A percentile compares a stretch with the other conserved stretches of the same genome.
phyloP scores from a whole-genome alignment of 2,797 vertebrate species.

The Acanthornis magna region DNA sequence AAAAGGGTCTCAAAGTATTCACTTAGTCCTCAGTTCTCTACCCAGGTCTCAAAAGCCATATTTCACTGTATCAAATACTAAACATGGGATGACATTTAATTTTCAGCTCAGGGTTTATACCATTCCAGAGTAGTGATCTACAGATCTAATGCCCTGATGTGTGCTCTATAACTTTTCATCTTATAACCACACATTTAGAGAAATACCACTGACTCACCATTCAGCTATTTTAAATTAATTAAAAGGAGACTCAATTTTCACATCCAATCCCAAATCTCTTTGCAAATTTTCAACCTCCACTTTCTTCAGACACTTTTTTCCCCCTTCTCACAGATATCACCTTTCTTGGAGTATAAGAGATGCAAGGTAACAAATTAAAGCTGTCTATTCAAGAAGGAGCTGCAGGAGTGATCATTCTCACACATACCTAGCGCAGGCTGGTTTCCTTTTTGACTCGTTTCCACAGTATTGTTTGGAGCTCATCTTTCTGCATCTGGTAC shows the following conservation, averaged over 20 bases:
- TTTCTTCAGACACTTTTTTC: background rate
- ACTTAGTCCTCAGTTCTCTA: slow-evolving; percentile 2
- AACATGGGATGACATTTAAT: slow-evolving; percentile 68
- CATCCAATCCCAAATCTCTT: slow-evolving; percentile 43
- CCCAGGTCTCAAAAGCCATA: slow-evolving; percentile 44
- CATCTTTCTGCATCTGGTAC: background rate
- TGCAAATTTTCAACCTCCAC: slow-evolving; percentile 29
- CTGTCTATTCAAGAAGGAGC: background rate
- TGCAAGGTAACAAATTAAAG: slow-evolving; percentile 22
- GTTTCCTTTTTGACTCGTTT: background rate
- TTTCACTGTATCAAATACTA: slow-evolving; percentile 60
- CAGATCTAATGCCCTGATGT: slow-evolving; percentile 5
- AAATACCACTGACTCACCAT: background rate
- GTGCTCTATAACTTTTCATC: background rate
- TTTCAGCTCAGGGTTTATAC: slow-evolving; percentile 57
- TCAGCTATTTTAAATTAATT: slow-evolving; percentile 48
- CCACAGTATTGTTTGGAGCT: background rate
- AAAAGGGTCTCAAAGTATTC: slow-evolving; percentile 23
- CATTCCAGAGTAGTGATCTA: background rate
- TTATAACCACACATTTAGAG: background rate
- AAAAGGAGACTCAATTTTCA: slow-evolving; percentile 54
- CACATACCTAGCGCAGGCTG: background rate
- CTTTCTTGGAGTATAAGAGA: background rate
- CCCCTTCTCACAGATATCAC: background rate
- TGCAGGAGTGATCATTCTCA: background rate